Base-by-base conservation (phyloP, 1,140 invertebrate genomes). In the Cydia pomonella region DNA sequence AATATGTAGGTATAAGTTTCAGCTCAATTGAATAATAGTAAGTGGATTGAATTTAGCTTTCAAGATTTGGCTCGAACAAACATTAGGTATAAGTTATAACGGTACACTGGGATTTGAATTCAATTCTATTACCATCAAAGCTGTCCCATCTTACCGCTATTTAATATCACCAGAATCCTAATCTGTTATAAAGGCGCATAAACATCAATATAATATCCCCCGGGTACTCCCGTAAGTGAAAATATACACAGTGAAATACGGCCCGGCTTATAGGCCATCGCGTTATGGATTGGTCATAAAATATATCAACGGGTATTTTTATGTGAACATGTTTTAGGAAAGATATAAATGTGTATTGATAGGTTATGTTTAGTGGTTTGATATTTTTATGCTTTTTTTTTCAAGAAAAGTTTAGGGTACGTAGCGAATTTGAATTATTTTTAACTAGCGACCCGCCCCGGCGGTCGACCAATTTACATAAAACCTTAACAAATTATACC, bases 241-340 rank as follows among this genome's bases (percentile, higher is more conserved):
- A 89, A 91, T 92, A 89, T 90, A 84, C 90, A 89, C 88, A 81
- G 85, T 92, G 88, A 91, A 89, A 90, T 90, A 92, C 79, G 80
- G 77, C 82, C 73, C 63, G 73, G 85, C 90, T 92, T 91, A 92
- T 86, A 84, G 79, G 81, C 84, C 87, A 80, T 82, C 86, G 86
- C 80, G 76, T 88, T 91, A 92, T 91, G 88, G 90, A 90, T 92
- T 91, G 87, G 75, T 74, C 79, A 84, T 89, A 88, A 92, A 91
- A 84, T 85, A 81, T 84, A 83, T 85, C 84, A 84, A 75, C 71
- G 73, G 82, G 63, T 74, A 72, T 72, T 44, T 47, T 44, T 44
- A 47, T 72, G 41, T 44, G 33, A 47, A 44, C 44, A 25, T 72
- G 41, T 72, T 72, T 72, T 44, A 44, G 38, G 18, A 16, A 38